phyloP scores from a whole-genome alignment of 2,888 invertebrate genomes.

The Syrphus vitripennis region DNA sequence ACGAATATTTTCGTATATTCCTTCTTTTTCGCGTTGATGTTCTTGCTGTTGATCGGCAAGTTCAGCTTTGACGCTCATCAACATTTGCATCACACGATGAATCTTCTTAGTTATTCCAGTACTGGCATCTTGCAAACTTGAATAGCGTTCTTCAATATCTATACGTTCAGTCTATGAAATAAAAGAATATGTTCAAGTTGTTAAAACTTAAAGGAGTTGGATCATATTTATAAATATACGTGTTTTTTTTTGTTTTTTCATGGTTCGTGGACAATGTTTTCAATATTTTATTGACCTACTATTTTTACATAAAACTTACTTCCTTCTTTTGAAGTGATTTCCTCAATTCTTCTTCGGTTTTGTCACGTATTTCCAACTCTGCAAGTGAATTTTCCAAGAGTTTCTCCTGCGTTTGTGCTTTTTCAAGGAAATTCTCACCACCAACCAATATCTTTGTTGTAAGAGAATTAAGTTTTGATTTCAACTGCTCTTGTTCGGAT shows the following conservation, averaged over 20 bases:
- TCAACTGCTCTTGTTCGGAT: slow-evolving; percentile 89
- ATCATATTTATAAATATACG: too few relatives aligned
- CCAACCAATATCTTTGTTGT: slow-evolving; percentile 98
- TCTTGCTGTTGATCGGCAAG: slow-evolving; percentile 94
- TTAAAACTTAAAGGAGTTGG: too few relatives aligned
- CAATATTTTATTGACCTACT: too few relatives aligned
- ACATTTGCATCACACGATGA: slow-evolving; percentile 92
- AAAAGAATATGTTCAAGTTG: not conserved
- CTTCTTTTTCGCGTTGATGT: slow-evolving; percentile 98
- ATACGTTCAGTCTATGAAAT: slow-evolving; percentile 89
- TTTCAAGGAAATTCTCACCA: slow-evolving; percentile 98
- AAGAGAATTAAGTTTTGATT: slow-evolving; percentile 92
- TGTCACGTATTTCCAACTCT: slow-evolving; percentile 89
- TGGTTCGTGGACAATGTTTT: too few relatives aligned
- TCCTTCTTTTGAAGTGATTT: slow-evolving; percentile 93
- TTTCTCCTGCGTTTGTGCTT: slow-evolving; percentile 95
- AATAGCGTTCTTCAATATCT: slow-evolving; percentile 97
- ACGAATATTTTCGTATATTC: slow-evolving; percentile 94
- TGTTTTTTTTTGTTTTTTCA: too few relatives aligned
- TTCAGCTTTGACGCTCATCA: slow-evolving; percentile 93
- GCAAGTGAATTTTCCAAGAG: slow-evolving; percentile 93
- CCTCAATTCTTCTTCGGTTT: slow-evolving; percentile 90
- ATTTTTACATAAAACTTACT: slow-evolving; percentile 79
- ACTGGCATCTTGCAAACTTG: slow-evolving; percentile 96
- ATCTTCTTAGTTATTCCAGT: slow-evolving; percentile 95